Conservation (phyloP, 2,113 vertebrate species). For the Paramisgurnus dabryanus region DNA sequence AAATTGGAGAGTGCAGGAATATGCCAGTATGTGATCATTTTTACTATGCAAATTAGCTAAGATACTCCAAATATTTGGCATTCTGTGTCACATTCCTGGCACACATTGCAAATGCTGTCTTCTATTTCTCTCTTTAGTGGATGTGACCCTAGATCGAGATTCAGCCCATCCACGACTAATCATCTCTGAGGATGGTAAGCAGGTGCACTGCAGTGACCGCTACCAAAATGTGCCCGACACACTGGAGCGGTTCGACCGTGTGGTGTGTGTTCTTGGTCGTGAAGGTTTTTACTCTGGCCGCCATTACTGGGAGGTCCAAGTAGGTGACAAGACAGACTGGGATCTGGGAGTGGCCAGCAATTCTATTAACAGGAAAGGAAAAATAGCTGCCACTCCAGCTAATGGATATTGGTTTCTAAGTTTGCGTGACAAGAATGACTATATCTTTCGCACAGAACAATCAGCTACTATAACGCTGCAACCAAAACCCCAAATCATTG, state of each 20-base stretch:
- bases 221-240: conserved; percentile 59
- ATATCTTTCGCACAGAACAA: conserved; percentile 64
- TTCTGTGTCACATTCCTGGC: neutral
- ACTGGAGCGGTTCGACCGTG: conserved; percentile 69
- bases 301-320: conserved; percentile 74
- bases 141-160: conserved; percentile 68
- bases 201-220: conserved; percentile 65
- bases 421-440: conserved; percentile 66
- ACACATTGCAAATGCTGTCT: neutral
- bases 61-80: neutral
- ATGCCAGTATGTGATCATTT: conserved; percentile 62
- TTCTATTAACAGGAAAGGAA: conserved; percentile 70
- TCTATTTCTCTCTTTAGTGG: conserved; percentile 51
- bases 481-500: conserved; percentile 55
- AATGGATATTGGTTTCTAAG: conserved; percentile 78
- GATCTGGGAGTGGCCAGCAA: conserved; percentile 70
- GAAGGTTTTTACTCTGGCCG: conserved; percentile 70
- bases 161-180: conserved; percentile 74
- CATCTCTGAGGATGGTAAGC: conserved; percentile 68
- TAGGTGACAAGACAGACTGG: conserved; percentile 76
- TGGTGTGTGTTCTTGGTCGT: conserved; percentile 71
- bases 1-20: conserved; percentile 66
- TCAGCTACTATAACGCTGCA: conserved; percentile 51
- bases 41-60: neutral
- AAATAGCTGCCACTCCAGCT: conserved; percentile 68